A percentile compares a stretch with the other conserved stretches of the same genome.
phyloP scores from a whole-genome alignment of 2,113 vertebrate species.

The Strix uralensis region DNA sequence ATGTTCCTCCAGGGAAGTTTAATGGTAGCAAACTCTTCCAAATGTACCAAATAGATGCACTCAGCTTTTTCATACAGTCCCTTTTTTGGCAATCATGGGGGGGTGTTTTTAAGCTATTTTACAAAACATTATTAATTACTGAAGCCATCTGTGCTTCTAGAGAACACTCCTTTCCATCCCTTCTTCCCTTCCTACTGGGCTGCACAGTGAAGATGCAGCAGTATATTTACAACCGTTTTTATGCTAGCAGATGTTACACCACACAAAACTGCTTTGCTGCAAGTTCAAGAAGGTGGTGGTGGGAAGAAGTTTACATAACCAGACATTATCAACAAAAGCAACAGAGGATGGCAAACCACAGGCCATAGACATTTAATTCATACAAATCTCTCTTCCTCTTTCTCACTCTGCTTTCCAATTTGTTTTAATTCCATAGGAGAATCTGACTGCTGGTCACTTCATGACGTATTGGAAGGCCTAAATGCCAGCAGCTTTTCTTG shows the following conservation, averaged over 20 bases:
- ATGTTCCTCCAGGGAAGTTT: neutral
- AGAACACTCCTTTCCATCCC: neutral
- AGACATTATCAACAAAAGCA: neutral
- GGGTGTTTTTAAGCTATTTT: neutral
- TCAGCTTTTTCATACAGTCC: neutral
- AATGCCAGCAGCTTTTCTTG: constrained; percentile 13
- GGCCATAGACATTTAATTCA: neutral
- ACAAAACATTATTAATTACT: neutral
- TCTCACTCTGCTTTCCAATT: neutral
- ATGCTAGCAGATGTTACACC: neutral
- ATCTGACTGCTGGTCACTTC: neutral
- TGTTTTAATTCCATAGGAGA: neutral
- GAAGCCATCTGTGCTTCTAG: neutral
- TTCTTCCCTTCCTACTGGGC: neutral
- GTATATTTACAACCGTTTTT: neutral
- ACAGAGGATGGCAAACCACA: neutral
- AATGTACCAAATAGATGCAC: neutral
- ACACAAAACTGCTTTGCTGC: constrained; percentile 4
- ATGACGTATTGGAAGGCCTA: neutral
- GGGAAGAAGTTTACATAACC: constrained; percentile 12
- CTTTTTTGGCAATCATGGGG: neutral
- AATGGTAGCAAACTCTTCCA: neutral
- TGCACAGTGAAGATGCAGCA: neutral
- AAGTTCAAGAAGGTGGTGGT: constrained; percentile 18
- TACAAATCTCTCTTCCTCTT: neutral